Percentiles rank a stretch among this genome's conserved stretches.
These are phyloP conservation scores for Cepaea nemoralis DNA, from an alignment of 1,140 invertebrate genomes.

Conservation along the genomic window DNA sequence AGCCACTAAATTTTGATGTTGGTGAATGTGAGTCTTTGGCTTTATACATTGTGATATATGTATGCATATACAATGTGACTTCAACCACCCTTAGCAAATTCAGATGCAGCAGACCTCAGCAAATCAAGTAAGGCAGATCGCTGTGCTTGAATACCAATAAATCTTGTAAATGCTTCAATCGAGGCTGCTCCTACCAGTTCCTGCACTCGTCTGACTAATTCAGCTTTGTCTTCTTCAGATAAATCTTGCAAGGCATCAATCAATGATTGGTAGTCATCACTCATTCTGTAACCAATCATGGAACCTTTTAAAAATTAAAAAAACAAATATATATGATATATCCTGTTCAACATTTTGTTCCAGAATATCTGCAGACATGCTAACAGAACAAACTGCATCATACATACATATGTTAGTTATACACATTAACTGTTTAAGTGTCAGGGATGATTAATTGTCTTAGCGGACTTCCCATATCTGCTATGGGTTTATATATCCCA, in stretches of 20 bases:
- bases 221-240: constrained; percentile 57
- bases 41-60: too few relatives aligned
- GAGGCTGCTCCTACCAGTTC: constrained; percentile 60
- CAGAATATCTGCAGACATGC: too few relatives aligned
- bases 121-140: constrained; percentile 49
- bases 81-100: constrained; percentile 31
- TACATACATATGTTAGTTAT: too few relatives aligned
- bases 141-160: constrained; percentile 57
- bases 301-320: constrained; percentile 52
- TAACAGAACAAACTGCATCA: too few relatives aligned
- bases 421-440: too few relatives aligned
- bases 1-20: too few relatives aligned
- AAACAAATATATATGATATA: not conserved
- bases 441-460: too few relatives aligned
- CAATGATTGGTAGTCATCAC: constrained; percentile 62
- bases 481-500: too few relatives aligned
- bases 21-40: too few relatives aligned
- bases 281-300: constrained; percentile 55
- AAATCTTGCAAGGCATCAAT: constrained; percentile 57
- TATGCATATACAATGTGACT: not conserved
- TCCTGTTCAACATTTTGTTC: too few relatives aligned
- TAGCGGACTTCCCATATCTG: too few relatives aligned
- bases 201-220: constrained; percentile 61
- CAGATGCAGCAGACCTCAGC: constrained; percentile 37
- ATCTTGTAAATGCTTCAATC: constrained; percentile 60